Conservation (phyloP, 37 sponge, comb jelly and placozoan species). For the Aplysina aerophoba region DNA sequence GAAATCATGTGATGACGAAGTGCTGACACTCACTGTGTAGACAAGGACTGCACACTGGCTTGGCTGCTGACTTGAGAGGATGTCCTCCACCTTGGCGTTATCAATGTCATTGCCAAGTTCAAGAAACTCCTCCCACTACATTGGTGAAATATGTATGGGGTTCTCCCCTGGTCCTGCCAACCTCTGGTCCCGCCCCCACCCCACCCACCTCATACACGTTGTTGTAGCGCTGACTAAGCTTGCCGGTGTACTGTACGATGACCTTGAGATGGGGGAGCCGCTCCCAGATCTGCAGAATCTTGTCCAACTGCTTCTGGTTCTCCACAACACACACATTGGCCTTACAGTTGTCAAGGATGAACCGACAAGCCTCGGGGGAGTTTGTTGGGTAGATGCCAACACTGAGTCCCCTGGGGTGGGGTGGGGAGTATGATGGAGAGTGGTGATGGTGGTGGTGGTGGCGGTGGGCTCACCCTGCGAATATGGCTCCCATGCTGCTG, state of each 20-base stretch:
- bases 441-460: not conserved
- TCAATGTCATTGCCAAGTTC: conserved; percentile 74
- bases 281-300: conserved; percentile 79
- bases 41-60: conserved; percentile 79
- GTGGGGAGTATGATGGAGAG: not conserved
- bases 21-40: conserved; percentile 75
- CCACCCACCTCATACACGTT: conserved; percentile 69
- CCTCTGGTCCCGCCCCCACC: not conserved
- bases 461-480: conserved; percentile 43
- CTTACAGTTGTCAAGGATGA: conserved; percentile 66
- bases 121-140: conserved; percentile 87
- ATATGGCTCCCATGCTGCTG: conserved; percentile 21
- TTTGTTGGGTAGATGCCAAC: conserved; percentile 85
- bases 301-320: conserved; percentile 74
- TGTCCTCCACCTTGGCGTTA: conserved; percentile 59
- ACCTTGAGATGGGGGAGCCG: conserved; percentile 87
- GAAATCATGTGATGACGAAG: not conserved
- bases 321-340: conserved; percentile 78
- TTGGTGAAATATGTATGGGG: not conserved
- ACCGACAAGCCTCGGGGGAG: conserved; percentile 80
- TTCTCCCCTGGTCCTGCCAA: not conserved
- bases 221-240: conserved; percentile 57
- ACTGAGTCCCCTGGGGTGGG: conserved; percentile 64
- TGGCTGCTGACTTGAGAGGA: conserved; percentile 54
- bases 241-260: conserved; percentile 94